Evolutionary conservation across 2,888 invertebrate genomes (phyloP).

Genomic region (Hermaeophaga mercurialis): DNA sequence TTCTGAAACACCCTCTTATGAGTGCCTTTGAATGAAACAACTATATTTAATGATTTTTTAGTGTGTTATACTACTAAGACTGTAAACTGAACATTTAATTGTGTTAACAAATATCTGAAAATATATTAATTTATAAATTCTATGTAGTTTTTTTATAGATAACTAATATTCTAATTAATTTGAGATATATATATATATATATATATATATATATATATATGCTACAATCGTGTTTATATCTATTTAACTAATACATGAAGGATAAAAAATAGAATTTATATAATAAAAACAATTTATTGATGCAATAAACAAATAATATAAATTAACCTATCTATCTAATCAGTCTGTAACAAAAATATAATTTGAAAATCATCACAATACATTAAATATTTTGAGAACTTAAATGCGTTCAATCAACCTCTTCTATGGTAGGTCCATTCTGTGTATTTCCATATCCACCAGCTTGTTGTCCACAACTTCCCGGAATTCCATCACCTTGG

Average conservation of each 20-base stretch:
- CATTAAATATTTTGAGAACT: too few species aligned
- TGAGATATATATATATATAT: too few species aligned
- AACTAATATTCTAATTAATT: too few species aligned
- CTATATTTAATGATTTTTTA: slow-evolving; percentile 14
- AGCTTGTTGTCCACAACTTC: slow-evolving; percentile 24
- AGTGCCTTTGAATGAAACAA: slow-evolving; percentile 18
- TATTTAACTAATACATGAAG: too few species aligned
- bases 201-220: too few species aligned
- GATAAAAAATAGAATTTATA: too few species aligned
- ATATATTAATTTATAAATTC: slow-evolving; percentile 17
- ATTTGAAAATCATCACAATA: too few species aligned
- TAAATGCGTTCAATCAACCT: slow-evolving; percentile 19
- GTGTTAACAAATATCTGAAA: slow-evolving; percentile 20
- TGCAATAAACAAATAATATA: too few species aligned
- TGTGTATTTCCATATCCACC: slow-evolving; percentile 16
- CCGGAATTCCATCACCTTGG: slow-evolving; percentile 5
- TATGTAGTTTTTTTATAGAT: neutral
- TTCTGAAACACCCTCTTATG: neutral
- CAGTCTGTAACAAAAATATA: too few species aligned
- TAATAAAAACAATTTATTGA: too few species aligned
- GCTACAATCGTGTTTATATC: too few species aligned
- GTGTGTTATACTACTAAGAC: slow-evolving; percentile 24
- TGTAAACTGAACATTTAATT: slow-evolving; percentile 20
- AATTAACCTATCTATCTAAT: too few species aligned
- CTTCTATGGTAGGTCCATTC: slow-evolving; percentile 22